Base-by-base conservation (phyloP, 1,140 invertebrate genomes). In the Lutraria rhynchaena region DNA sequence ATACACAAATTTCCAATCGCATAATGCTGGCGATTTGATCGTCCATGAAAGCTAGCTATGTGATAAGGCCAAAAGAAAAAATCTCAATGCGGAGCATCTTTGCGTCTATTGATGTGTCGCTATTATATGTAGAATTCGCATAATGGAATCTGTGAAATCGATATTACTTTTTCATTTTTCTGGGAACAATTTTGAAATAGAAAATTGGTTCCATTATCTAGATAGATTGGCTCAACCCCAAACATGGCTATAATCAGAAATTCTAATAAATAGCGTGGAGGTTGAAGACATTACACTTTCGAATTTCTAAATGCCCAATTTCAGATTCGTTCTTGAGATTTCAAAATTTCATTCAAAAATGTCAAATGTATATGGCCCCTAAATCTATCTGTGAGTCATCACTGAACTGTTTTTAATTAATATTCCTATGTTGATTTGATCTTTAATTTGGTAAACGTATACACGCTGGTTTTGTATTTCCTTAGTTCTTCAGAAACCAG, bases 1-100 rank as follows among this genome's bases (percentile, higher is more conserved):
- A 81, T 81, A 81, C 78, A 71, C 78, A 81, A 73, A 81, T 81
- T 81, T 81, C 67, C 58, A 81, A 81, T 73, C 60, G 67, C 49
- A 55, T 49, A 74, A 81, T 71, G 49, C 58, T 35, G 57, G 49
- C 22, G 70, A 81, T 74, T 24, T 53, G 78, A 81, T 73, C 57
- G 58, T 53, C 58, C 55, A 51, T 41, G 69, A 74, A 73, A 74
- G 46, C 69, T 19, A 65, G 69, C 65, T 17, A 19, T 41, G 69
- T 27, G 78, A 63, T 81, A 71, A 73, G 58, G 49, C 27, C 51
- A 35, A 24, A 55, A 24, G 76, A 60, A 80, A 78, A 78, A 55
- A 57, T 67, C 67, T 24, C 78, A 81, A 81, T 81, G 71, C 71
- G 78, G 69, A 24, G 67, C 65, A 53, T 60, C 70, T 73, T 60